Evolutionary conservation across 2,888 invertebrate species (phyloP), one percentile per base, ranked within the genome.

Genomic region (Eupithecia dodoneata): DNA sequence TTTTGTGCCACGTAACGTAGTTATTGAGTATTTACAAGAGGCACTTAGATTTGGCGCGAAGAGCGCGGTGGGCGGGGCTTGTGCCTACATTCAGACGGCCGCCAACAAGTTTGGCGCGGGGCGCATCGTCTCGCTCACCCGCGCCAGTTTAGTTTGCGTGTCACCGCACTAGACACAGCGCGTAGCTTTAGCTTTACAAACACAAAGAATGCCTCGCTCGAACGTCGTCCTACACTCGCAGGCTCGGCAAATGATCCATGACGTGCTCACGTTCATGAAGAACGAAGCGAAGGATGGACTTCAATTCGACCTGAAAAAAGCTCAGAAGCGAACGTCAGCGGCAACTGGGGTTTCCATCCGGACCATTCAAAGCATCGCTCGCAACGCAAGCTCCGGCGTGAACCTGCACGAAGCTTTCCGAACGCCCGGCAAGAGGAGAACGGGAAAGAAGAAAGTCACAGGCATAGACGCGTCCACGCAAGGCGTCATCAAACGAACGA

Each of bases 71-170:
- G 76, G 76, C 76, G 76, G 71, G 55, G 83, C 78, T 96, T 96
- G 0, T 98, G 98, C 0, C 98, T 73, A 44, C n/a, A 70, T 44
- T 41, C 49, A 69, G 70, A 12, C 55, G 59, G 66, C 76, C 73
- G 76, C 66, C 76, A 59, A 55, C 52, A 76, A 67, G 73, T 76
- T 67, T 76, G 76, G 47, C 71, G 74, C 66, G 47, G 4, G 59
- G 45, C 10, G 13, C 63, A 44, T 12, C 44, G 41, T 41, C 55
- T 41, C 66, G 12, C 49, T 55, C 41, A 42, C 47, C 9, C 71
- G 76, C 71, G 74, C 52, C 76, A 76, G 15, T 55, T 74, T 76
- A 76, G 76, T 76, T 74, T 76, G 76, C 76, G 76, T 71, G 52
- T 71, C 76, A 69, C 55, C 71, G 41, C 41, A 63, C 41, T 18